Conservation (phyloP, 2,888 invertebrate species). For the Tipula confusa region DNA sequence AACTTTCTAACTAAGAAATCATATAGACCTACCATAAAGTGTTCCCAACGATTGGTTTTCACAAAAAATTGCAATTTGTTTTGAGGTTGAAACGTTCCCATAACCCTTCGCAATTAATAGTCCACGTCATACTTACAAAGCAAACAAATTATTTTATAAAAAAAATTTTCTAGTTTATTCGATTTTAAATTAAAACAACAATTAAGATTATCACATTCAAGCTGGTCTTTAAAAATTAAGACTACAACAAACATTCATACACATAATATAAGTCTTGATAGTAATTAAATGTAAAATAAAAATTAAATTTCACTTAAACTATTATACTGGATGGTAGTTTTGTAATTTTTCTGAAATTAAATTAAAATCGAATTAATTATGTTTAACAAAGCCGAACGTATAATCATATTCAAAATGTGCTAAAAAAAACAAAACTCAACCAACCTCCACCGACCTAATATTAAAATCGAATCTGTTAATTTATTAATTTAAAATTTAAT, state of each 20-base stretch:
- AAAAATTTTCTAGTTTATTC: not conserved
- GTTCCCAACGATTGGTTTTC: too few relatives aligned
- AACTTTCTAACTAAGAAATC: too few relatives aligned
- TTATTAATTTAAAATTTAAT: not conserved
- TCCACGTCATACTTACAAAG: too few relatives aligned
- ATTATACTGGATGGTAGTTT: not conserved
- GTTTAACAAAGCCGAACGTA: not conserved
- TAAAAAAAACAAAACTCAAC: not conserved
- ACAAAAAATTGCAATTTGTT: too few relatives aligned
- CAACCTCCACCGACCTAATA: not conserved
- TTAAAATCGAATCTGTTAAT: not conserved
- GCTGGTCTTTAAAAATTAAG: not conserved
- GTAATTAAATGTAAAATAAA: not conserved
- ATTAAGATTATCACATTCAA: not conserved
- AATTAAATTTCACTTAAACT: not conserved
- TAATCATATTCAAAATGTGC: not conserved
- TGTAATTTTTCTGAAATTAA: slow-evolving; percentile 15
- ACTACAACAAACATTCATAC: not conserved
- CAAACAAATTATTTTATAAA: too few relatives aligned
- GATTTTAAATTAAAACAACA: not conserved
- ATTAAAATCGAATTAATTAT: not conserved
- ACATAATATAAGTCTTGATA: not conserved
- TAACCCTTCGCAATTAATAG: too few relatives aligned
- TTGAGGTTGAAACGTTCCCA: too few relatives aligned
- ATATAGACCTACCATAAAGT: too few relatives aligned